phyloP scores from a whole-genome alignment of 2,888 invertebrate species.

The Chymomyza caudatula region DNA sequence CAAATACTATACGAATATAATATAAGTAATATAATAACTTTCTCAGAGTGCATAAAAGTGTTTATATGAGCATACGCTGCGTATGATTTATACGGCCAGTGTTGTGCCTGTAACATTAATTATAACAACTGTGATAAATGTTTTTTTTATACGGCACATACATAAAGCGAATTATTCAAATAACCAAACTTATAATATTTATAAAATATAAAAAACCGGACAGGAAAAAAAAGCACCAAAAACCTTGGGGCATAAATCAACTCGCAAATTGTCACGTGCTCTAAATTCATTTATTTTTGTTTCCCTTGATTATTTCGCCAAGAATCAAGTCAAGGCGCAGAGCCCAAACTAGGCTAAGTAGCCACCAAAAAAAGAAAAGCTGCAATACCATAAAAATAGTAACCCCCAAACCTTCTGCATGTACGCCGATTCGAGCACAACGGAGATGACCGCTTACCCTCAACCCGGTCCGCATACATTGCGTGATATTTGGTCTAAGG shows the following conservation, averaged over 20 bases:
- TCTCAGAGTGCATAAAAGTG: slow-evolving; percentile 12
- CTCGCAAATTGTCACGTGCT: slow-evolving; percentile 60
- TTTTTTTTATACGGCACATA: slow-evolving; percentile 42
- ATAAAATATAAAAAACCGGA: slow-evolving; percentile 28
- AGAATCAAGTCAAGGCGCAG: slow-evolving; percentile 51
- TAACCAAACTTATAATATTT: slow-evolving; percentile 19
- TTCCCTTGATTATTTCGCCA: slow-evolving; percentile 6
- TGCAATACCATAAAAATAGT: slow-evolving; percentile 4
- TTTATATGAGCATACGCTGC: slow-evolving; percentile 8
- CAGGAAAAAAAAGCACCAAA: slow-evolving; percentile 22
- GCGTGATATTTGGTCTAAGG: slow-evolving; percentile 75
- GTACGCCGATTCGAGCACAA: slow-evolving; percentile 68
- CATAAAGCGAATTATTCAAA: slow-evolving; percentile 56
- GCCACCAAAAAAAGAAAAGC: slow-evolving; percentile 10
- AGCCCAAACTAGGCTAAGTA: slow-evolving; percentile 53
- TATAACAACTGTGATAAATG: slow-evolving; percentile 63
- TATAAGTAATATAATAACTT: slow-evolving; percentile 3
- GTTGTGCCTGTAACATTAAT: slow-evolving; percentile 59
- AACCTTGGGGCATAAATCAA: slow-evolving; percentile 55
- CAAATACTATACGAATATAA: slow-evolving; percentile 2
- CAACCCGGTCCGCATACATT: slow-evolving; percentile 40
- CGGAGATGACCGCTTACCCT: slow-evolving; percentile 69
- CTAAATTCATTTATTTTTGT: slow-evolving; percentile 61
- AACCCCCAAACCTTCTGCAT: slow-evolving; percentile 18
- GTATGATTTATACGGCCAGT: slow-evolving; percentile 37